Evolutionary conservation across 2,797 vertebrate species (phyloP), one percentile per base, ranked within the genome.

Genomic region (Falco concolor): DNA sequence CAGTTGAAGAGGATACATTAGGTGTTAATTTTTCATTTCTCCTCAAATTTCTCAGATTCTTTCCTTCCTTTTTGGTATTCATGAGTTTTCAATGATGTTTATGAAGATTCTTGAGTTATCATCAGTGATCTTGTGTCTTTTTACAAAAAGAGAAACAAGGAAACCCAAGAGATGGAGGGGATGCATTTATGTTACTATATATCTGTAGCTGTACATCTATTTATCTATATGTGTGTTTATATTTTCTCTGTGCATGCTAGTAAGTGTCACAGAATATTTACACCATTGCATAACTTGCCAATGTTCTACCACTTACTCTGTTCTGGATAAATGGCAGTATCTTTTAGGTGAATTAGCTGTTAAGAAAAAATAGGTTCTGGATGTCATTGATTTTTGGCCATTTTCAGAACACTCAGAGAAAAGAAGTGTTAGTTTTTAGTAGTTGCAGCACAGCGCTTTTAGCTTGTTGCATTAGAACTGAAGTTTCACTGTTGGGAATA

Each of bases 131-230:
- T 59, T 45, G 23, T 73, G 25, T 7, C 7, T 27, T 89, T 82
- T 36, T 21, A n/a, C 16, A n/a, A 67, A 24, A 30, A 12, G 9
- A 40, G 36, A 32, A 10, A 52, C 49, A 10, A 21, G 20, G 6
- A 69, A 74, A 65, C 20, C 19, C 12, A 40, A 38, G 16, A 17
- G 57, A 8, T 18, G 10, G 20, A 78, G 28, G 20, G 36, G 21
- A 32, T 45, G 22, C 19, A 15, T 36, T 52, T 65, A 4, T 5
- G 2, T 50, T 53, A 1, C 21, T 54, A 0, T 44, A 0, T 67
- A 11, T 24, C 32, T 44, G 30, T 23, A 67, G 34, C 57, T 64
- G 3, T 47, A 17, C 11, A 6, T 52, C 10, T 69, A 1, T 61
- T 80, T 36, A 23, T 36, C 68, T 56, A 1, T 21, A 1, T 23